phyloP scores from a whole-genome alignment of 2,888 invertebrate species.

The Listrodromus nycthemerus region DNA sequence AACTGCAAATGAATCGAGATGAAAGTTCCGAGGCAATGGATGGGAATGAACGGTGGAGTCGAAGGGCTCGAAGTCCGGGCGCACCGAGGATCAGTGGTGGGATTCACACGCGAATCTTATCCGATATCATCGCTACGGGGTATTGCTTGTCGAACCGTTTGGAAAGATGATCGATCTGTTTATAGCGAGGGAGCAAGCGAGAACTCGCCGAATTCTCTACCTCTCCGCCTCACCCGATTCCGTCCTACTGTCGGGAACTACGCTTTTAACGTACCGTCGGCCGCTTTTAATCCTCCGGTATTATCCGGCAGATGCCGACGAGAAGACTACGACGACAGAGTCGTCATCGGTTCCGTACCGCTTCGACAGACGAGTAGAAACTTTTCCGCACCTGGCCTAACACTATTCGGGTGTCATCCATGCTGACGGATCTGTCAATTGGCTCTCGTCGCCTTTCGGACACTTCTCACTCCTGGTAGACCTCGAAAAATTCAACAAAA shows the following conservation, averaged over 20 bases:
- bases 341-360: constrained; percentile 34
- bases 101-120: constrained; percentile 72
- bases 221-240: constrained; percentile 46
- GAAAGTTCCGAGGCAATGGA: constrained; percentile 3
- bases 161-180: constrained; percentile 84
- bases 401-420: constrained; percentile 82
- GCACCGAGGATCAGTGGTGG: constrained; percentile 13
- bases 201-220: constrained; percentile 54
- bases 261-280: constrained; percentile 65
- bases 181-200: constrained; percentile 73
- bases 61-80: not conserved
- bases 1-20: constrained; percentile 27
- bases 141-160: constrained; percentile 79
- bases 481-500: constrained; percentile 45
- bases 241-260: constrained; percentile 41
- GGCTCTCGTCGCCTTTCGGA: constrained; percentile 73
- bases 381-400: constrained; percentile 74
- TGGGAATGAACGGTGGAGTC: not conserved
- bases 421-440: constrained; percentile 83
- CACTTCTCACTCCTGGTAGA: constrained; percentile 58
- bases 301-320: constrained; percentile 80
- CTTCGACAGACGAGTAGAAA: constrained; percentile 51
- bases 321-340: constrained; percentile 42
- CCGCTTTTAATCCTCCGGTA: constrained; percentile 81
- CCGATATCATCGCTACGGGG: constrained; percentile 73